Percentiles rank a stretch among this genome's conserved stretches.
These are phyloP conservation scores for Alexandromys fortis DNA, from an alignment of 2,113 vertebrate genomes.

Conservation along the genomic window DNA sequence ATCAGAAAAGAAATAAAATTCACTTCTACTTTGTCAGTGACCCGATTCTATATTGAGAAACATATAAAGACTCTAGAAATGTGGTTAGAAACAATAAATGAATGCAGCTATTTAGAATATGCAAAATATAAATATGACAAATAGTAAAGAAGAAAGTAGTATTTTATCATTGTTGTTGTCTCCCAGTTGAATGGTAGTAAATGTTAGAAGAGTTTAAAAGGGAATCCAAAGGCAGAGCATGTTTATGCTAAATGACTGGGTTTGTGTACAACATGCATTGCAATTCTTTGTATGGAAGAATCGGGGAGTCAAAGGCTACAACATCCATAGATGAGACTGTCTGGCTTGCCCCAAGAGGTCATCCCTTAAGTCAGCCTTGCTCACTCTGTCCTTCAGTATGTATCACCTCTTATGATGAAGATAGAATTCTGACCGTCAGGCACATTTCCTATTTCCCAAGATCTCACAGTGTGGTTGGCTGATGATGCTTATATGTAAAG, in stretches of 20 bases:
- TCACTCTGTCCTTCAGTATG: neutral
- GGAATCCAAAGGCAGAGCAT: neutral
- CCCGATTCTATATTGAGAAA: neutral
- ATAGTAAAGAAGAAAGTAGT: neutral
- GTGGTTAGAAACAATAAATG: neutral
- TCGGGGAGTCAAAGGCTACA: neutral
- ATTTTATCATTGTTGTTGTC: neutral
- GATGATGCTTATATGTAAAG: neutral
- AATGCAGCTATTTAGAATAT: neutral
- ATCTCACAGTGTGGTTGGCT: neutral
- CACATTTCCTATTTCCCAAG: neutral
- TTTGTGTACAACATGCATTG: neutral
- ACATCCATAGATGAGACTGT: neutral
- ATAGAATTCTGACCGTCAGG: neutral
- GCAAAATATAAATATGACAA: neutral
- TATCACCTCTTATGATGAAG: neutral
- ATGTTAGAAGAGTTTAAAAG: neutral
- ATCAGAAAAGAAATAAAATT: neutral
- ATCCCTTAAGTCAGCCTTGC: neutral
- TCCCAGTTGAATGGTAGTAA: neutral
- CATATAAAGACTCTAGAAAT: neutral
- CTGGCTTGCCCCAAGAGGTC: neutral
- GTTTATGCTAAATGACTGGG: neutral
- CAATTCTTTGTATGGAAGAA: neutral
- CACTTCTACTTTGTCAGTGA: neutral